phyloP scores from a whole-genome alignment of 2,888 invertebrate species.

The Reticulitermes lucifugus region DNA sequence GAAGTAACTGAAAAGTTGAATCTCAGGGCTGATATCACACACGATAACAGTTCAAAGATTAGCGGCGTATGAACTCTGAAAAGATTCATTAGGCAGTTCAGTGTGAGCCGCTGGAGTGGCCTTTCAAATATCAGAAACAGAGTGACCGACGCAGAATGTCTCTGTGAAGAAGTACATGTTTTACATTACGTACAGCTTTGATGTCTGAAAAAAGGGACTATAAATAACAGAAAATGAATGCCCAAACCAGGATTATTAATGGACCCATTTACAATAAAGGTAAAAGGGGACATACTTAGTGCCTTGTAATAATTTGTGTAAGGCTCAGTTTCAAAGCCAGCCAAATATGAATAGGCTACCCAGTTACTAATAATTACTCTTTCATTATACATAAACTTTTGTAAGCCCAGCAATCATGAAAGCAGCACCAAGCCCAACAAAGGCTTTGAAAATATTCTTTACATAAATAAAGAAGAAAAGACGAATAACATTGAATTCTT shows the following conservation, averaged over 20 bases:
- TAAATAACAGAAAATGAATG: not conserved
- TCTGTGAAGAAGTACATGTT: not conserved
- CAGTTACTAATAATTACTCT: not conserved
- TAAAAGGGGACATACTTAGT: not conserved
- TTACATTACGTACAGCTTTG: slow-evolving; percentile 12
- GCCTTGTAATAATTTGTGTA: not conserved
- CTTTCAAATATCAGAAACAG: not conserved
- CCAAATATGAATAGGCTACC: not conserved
- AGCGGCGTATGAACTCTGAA: not conserved
- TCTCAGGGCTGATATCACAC: too few species aligned
- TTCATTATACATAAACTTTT: not conserved
- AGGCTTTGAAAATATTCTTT: not conserved
- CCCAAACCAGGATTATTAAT: not conserved
- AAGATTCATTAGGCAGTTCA: not conserved
- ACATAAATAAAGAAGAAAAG: not conserved
- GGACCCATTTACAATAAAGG: not conserved
- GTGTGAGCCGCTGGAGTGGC: not conserved
- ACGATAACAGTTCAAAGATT: not conserved
- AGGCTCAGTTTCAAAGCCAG: not conserved
- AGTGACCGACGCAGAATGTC: not conserved
- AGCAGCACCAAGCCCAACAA: not conserved
- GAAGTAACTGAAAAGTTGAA: too few species aligned
- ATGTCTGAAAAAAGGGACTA: not conserved
- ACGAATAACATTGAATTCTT: not conserved
- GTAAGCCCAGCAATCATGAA: not conserved